A percentile compares a stretch with the other conserved stretches of the same genome.
phyloP scores from a whole-genome alignment of 2,797 vertebrate genomes.

The Enteromius unitaeniatus region DNA sequence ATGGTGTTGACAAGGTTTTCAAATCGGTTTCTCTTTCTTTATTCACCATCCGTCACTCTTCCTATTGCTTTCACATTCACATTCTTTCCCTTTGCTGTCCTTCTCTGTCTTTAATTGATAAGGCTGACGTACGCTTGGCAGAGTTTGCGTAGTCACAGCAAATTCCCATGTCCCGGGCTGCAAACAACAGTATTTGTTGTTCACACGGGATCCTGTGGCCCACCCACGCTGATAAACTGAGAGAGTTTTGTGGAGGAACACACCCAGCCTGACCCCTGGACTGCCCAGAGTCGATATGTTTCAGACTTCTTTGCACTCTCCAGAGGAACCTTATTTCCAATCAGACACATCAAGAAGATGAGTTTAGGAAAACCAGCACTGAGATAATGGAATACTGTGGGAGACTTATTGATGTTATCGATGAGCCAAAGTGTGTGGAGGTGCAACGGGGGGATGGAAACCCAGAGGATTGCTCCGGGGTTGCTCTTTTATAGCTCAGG shows the following conservation, averaged over 20 bases:
- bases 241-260: conserved; percentile 46
- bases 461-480: too few relatives aligned
- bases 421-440: conserved; percentile 41
- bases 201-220: conserved; percentile 39
- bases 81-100: conserved; percentile 34
- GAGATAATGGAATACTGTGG: conserved; percentile 47
- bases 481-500: not conserved
- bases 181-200: conserved; percentile 61
- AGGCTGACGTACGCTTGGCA: conserved; percentile 56
- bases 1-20: conserved; percentile 69
- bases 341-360: conserved; percentile 41
- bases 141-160: conserved; percentile 62
- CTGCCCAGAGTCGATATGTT: conserved; percentile 21
- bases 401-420: conserved; percentile 48
- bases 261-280: conserved; percentile 23
- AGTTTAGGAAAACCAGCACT: conserved; percentile 51
- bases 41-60: conserved; percentile 3
- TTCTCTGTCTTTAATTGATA: conserved; percentile 66
- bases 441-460: not conserved
- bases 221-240: conserved; percentile 55
- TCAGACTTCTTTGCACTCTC: conserved; percentile 1
- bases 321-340: conserved; percentile 38
- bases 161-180: conserved; percentile 55
- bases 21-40: conserved; percentile 69
- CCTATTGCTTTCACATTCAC: conserved; percentile 36